phyloP scores from a whole-genome alignment of 2,113 vertebrate species.

The Aptenodytes patagonicus region DNA sequence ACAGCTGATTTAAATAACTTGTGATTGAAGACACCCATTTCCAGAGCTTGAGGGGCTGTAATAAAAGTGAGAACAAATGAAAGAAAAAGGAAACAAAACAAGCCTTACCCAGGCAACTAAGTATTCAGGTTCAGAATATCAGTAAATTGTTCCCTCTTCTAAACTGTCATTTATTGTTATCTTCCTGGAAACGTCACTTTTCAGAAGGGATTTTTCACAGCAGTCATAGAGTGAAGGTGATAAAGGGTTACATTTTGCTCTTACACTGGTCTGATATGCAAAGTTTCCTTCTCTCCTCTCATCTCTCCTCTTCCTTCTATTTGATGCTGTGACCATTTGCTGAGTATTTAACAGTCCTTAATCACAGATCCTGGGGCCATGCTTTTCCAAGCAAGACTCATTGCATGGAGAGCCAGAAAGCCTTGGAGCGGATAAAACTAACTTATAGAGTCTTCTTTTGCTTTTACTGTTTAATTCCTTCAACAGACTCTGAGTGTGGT shows the following conservation, averaged over 20 bases:
- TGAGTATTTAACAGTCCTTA: constrained; percentile 21
- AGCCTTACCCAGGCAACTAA: neutral
- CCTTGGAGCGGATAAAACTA: neutral
- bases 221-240: neutral
- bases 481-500: neutral
- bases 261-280: neutral
- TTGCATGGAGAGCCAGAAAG: neutral
- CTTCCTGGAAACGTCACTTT: neutral
- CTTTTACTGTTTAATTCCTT: constrained; percentile 8
- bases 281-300: neutral
- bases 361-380: neutral
- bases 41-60: neutral
- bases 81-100: neutral
- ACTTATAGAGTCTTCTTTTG: neutral
- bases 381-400: neutral
- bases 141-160: neutral
- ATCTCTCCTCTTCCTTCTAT: neutral
- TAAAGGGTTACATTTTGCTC: neutral
- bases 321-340: neutral
- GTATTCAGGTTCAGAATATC: neutral
- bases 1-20: constrained; percentile 44
- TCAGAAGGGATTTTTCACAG: neutral
- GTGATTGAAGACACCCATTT: constrained; percentile 36
- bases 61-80: constrained; percentile 20
- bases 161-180: neutral